Conservation (phyloP, 2,888 invertebrate genomes). For the Sarcophaga variegata region DNA sequence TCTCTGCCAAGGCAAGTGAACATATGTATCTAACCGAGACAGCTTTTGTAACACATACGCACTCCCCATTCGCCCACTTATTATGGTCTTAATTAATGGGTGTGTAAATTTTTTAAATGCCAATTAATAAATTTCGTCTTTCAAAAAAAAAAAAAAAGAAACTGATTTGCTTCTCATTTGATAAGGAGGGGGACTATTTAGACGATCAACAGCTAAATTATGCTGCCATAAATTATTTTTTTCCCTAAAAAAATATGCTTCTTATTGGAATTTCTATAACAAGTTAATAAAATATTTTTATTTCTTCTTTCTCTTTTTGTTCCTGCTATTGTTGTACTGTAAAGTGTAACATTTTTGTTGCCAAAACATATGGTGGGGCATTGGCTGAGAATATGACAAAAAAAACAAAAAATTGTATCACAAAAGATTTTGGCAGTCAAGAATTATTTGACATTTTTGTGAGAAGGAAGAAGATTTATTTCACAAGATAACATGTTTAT, state of each 20-base stretch:
- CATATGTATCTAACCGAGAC: neutral
- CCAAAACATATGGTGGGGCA: slow-evolving; percentile 66
- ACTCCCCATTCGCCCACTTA: neutral
- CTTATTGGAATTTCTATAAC: slow-evolving; percentile 25
- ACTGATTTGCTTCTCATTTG: too few species aligned
- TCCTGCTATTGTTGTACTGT: neutral
- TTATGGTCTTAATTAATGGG: slow-evolving; percentile 66
- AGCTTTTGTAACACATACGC: slow-evolving; percentile 16
- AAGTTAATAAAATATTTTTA: slow-evolving; percentile 42
- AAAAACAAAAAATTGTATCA: too few species aligned
- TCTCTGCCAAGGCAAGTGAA: neutral
- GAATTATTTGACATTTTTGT: neutral
- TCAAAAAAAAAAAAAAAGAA: too few species aligned
- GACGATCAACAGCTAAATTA: slow-evolving; percentile 31
- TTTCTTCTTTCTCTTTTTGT: neutral
- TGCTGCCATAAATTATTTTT: slow-evolving; percentile 49
- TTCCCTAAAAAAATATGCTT: neutral
- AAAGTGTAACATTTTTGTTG: slow-evolving; percentile 18
- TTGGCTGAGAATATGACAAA: slow-evolving; percentile 31
- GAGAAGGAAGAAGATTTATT: slow-evolving; percentile 44
- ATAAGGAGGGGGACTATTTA: neutral
- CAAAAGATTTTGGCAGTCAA: slow-evolving; percentile 45
- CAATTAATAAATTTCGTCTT: slow-evolving; percentile 64
- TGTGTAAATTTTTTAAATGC: slow-evolving; percentile 68
- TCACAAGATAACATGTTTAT: slow-evolving; percentile 35